These are phyloP conservation scores for Eumerus sabulonum DNA, from an alignment of 2,888 invertebrate species.

Conservation along the genomic window DNA sequence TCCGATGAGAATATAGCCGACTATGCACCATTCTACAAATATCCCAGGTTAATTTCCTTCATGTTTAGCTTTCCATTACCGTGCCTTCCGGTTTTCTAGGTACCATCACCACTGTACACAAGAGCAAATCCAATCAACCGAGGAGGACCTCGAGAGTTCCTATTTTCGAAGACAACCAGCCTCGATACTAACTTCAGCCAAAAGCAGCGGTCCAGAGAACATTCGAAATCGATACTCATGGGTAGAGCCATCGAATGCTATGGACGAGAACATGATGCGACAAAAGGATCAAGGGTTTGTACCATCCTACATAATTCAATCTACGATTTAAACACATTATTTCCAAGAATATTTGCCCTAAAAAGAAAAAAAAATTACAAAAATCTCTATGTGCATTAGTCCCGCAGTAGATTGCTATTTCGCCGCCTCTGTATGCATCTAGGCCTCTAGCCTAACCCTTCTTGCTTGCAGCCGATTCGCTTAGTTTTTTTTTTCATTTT, in stretches of 20 bases:
- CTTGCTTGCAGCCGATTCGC: slow-evolving; percentile 25
- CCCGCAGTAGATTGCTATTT: slow-evolving; percentile 47
- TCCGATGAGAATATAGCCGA: slow-evolving; percentile 93
- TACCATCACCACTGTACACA: slow-evolving; percentile 73
- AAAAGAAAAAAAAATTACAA: no score
- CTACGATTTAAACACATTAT: slow-evolving; percentile 25
- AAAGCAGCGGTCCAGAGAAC: slow-evolving; percentile 70
- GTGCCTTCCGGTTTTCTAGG: slow-evolving; percentile 52
- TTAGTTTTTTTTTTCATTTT: slow-evolving; percentile 38
- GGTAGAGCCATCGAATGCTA: slow-evolving; percentile 68
- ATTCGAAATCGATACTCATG: slow-evolving; percentile 57
- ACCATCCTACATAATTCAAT: not conserved
- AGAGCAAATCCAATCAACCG: slow-evolving; percentile 74
- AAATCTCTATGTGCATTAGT: slow-evolving; percentile 31
- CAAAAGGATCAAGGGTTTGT: slow-evolving; percentile 75
- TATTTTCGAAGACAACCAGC: slow-evolving; percentile 90
- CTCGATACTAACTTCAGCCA: slow-evolving; percentile 84
- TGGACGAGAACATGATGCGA: slow-evolving; percentile 71
- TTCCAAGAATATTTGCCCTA: slow-evolving; percentile 7
- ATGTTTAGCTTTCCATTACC: not conserved
- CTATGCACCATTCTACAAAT: slow-evolving; percentile 89
- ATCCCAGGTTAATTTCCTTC: slow-evolving; percentile 81
- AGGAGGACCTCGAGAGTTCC: slow-evolving; percentile 88
- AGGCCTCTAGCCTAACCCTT: not conserved
- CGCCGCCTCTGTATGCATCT: slow-evolving; percentile 1